A percentile compares a stretch with the other conserved stretches of the same genome.
phyloP scores from a whole-genome alignment of 2,113 vertebrate genomes.

The Labrus mixtus region DNA sequence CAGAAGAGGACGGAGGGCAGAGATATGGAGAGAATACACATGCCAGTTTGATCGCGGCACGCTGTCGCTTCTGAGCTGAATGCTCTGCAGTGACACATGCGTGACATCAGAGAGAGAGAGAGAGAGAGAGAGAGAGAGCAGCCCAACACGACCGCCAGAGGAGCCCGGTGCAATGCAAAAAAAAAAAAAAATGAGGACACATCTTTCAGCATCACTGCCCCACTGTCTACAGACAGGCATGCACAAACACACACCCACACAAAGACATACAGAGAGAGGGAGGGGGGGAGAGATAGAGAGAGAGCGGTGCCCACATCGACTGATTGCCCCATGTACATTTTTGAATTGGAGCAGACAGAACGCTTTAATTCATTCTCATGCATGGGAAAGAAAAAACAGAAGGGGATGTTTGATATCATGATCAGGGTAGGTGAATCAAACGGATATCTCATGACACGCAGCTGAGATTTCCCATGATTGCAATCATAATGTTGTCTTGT shows the following conservation, averaged over 20 bases:
- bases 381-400: background rate
- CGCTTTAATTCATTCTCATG: conserved; percentile 48
- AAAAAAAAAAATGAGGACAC: conserved; percentile 71
- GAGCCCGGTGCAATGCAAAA: conserved; percentile 61
- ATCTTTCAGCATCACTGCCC: conserved; percentile 81
- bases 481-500: conserved; percentile 25
- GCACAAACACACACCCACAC: conserved; percentile 62
- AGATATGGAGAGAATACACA: conserved; percentile 47
- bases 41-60: conserved; percentile 46
- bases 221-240: conserved; percentile 68
- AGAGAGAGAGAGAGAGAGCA: conserved; percentile 69
- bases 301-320: conserved; percentile 43
- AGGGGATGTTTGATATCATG: conserved; percentile 49
- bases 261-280: conserved; percentile 52
- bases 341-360: conserved; percentile 64
- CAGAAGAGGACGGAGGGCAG: conserved; percentile 15
- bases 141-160: conserved; percentile 68
- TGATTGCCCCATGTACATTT: conserved; percentile 51
- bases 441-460: conserved; percentile 50
- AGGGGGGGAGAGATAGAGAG: conserved; percentile 12
- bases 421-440: conserved; percentile 42
- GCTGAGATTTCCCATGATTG: conserved; percentile 39
- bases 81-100: conserved; percentile 65
- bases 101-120: conserved; percentile 75
- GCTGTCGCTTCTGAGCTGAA: conserved; percentile 50